Evolutionary conservation across 2,113 vertebrate species (phyloP), one percentile per base, ranked within the genome.

Genomic region (Nanorana parkeri): DNA sequence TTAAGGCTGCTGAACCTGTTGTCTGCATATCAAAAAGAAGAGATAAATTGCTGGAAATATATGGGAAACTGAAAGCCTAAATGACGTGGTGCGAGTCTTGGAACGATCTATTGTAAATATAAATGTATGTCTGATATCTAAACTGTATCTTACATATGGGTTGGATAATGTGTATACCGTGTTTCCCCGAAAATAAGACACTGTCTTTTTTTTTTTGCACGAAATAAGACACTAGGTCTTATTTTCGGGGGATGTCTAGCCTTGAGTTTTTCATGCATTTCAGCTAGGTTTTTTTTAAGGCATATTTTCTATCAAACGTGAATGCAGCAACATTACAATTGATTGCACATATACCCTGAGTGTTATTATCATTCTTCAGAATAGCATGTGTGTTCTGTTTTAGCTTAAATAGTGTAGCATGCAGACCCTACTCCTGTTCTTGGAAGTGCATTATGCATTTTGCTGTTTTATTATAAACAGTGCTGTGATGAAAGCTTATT

Each of bases 121-220:
- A 77, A 23, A 77, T 64, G 51, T 77, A 26, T 51, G 17, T n/a
- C 41, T 63, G 47, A 23, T 61, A 61, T 61, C 5, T 61, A n/a
- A 64, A 64, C 64, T 64, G 47, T 65, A 51, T 78, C 36, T 47
- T 29, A 66, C 76, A 78, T 78, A 61, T 78, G 76, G 21, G 55
- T 66, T 78, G 56, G 24, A 47, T 47, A 73, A n/a, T n/a, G n/a
- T n/a, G n/a, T n/a, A n/a, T n/a, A 60, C 17, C 60, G n/a, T n/a
- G n/a, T n/a, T n/a, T n/a, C n/a, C n/a, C n/a, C n/a, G n/a, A n/a
- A n/a, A n/a, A n/a, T n/a, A n/a, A n/a, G n/a, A n/a, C n/a, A n/a
- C n/a, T n/a, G n/a, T n/a, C n/a, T n/a, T n/a, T n/a, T n/a, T n/a
- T n/a, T n/a, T n/a, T n/a, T n/a, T n/a, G n/a, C n/a, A n/a, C n/a